Conservation (phyloP, 2,797 vertebrate genomes). For the Scarus forsteni region DNA sequence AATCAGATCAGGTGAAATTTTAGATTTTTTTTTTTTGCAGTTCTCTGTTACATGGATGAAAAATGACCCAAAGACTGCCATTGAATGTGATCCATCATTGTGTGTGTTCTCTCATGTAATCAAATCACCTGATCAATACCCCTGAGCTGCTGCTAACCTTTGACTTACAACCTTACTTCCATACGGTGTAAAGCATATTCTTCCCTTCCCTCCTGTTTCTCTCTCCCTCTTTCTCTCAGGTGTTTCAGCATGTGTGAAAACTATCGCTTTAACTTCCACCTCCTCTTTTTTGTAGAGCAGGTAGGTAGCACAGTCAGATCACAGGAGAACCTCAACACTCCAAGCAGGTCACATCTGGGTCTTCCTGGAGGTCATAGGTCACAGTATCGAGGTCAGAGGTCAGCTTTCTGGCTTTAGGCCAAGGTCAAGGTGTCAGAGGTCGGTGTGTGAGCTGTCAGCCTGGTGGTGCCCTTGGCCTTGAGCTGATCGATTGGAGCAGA, state of each 20-base stretch:
- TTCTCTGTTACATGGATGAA: constrained; percentile 1
- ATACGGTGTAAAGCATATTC: constrained; percentile 82
- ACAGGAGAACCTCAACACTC: constrained; percentile 21
- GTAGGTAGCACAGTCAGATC: constrained; percentile 38
- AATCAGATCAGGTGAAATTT: too few relatives aligned
- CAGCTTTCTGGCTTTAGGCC: constrained; percentile 85
- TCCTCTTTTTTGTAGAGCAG: constrained; percentile 44
- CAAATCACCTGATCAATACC: constrained; percentile 93
- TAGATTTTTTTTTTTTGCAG: too few relatives aligned
- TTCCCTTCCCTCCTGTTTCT: constrained; percentile 6
- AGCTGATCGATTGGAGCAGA: constrained; percentile 90
- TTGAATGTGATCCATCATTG: constrained; percentile 46
- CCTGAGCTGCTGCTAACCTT: constrained; percentile 83
- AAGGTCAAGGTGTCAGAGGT: constrained; percentile 90
- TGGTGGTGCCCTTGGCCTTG: constrained; percentile 89
- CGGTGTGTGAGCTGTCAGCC: constrained; percentile 84
- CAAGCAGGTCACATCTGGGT: constrained; percentile 61
- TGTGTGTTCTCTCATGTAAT: constrained; percentile 81
- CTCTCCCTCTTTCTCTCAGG: constrained; percentile 67
- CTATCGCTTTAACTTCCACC: constrained; percentile 89
- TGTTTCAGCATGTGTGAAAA: constrained; percentile 89
- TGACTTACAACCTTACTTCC: constrained; percentile 70
- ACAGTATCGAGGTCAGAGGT: constrained; percentile 81
- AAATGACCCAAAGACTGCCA: constrained; percentile 20
- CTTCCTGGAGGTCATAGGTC: constrained; percentile 54